phyloP scores from a whole-genome alignment of 1,140 invertebrate species.

The Pachypeltis micranthus region DNA sequence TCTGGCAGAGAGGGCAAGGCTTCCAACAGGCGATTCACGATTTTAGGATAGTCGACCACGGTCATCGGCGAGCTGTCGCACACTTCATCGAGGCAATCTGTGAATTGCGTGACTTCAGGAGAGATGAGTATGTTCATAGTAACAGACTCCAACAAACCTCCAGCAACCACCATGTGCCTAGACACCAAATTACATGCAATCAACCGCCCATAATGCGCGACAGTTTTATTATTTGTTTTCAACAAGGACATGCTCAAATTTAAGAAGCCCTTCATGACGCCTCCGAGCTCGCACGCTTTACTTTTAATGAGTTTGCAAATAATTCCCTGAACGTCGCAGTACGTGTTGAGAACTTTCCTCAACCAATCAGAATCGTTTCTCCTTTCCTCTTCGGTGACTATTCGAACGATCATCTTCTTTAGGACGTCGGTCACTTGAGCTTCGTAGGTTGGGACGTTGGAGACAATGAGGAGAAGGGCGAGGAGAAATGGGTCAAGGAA shows the following conservation, averaged over 20 bases:
- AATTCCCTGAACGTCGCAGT: conserved; percentile 35
- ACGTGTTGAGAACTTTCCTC: conserved; percentile 33
- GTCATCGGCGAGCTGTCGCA: conserved; percentile 36
- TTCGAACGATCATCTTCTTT: conserved; percentile 35
- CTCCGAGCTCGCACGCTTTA: conserved; percentile 40
- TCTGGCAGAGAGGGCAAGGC: conserved; percentile 37
- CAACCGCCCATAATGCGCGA: conserved; percentile 37
- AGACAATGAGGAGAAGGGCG: conserved; percentile 39
- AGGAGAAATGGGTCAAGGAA: conserved; percentile 43
- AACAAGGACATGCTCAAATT: conserved; percentile 42
- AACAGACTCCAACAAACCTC: conserved; percentile 37
- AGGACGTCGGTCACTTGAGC: conserved; percentile 41
- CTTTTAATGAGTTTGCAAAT: conserved; percentile 39
- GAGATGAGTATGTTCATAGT: conserved; percentile 37
- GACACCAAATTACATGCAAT: conserved; percentile 40
- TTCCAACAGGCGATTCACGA: conserved; percentile 39
- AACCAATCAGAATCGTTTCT: conserved; percentile 41
- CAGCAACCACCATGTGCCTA: conserved; percentile 36
- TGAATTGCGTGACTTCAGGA: conserved; percentile 37
- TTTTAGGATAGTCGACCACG: conserved; percentile 37
- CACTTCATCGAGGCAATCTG: conserved; percentile 42
- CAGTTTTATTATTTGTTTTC: conserved; percentile 31
- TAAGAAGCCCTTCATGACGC: conserved; percentile 41
- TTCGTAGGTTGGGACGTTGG: conserved; percentile 37
- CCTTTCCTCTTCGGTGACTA: conserved; percentile 38